A percentile compares a stretch with the other conserved stretches of the same genome.
Evolutionary conservation across 1,140 invertebrate genomes (phyloP).

Genomic region (Drosophila obscura): DNA sequence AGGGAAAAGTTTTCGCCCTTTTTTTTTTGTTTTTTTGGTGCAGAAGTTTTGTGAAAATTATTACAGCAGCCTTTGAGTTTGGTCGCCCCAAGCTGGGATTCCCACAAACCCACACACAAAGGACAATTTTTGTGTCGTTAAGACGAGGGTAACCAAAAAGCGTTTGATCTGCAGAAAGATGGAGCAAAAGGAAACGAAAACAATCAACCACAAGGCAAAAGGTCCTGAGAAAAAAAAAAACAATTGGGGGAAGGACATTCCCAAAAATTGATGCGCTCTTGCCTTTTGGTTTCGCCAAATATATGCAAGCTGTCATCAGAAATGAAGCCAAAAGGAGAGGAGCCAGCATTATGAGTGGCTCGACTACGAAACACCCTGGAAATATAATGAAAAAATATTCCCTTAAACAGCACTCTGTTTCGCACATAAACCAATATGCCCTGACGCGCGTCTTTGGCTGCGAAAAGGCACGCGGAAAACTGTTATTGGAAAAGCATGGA

Average conservation of each 20-base stretch:
- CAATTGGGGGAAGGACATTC: conserved; percentile 1
- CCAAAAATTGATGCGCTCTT: conserved; percentile 24
- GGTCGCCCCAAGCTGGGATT: conserved; percentile 7
- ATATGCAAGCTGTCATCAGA: conserved; percentile 13
- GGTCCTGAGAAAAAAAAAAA: background rate
- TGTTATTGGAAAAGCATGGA: conserved; percentile 56
- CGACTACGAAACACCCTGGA: background rate
- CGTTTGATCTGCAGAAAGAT: conserved; percentile 61
- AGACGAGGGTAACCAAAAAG: conserved; percentile 48
- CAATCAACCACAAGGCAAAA: conserved; percentile 53
- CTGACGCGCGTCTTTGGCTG: background rate
- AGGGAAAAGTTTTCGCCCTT: conserved; percentile 11
- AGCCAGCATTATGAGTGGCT: background rate
- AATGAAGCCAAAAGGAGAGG: background rate
- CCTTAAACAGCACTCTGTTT: background rate
- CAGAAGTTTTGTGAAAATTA: conserved; percentile 37
- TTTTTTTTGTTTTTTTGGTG: conserved; percentile 9
- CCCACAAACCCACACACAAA: conserved; percentile 26
- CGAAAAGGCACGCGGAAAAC: conserved; percentile 8
- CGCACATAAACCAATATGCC: conserved; percentile 1
- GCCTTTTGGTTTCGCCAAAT: conserved; percentile 15
- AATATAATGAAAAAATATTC: no score
- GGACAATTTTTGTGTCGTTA: conserved; percentile 51
- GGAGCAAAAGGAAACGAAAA: conserved; percentile 8
- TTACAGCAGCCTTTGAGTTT: conserved; percentile 29